Conservation (phyloP, 1,140 invertebrate species). For the Zophobas atratus region DNA sequence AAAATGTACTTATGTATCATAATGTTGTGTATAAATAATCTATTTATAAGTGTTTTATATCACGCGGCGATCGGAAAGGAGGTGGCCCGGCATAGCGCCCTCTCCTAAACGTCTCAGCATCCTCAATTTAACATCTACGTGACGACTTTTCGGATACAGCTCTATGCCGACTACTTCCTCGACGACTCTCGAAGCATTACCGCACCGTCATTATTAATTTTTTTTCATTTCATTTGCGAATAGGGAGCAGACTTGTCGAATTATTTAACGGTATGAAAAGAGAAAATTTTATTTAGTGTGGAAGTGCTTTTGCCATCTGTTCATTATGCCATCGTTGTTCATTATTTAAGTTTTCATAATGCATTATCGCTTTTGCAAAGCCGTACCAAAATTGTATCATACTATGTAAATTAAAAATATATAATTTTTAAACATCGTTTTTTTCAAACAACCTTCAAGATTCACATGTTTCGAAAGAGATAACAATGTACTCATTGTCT, state of each 20-base stretch:
- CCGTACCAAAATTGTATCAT: constrained; percentile 65
- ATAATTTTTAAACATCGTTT: constrained; percentile 56
- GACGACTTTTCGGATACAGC: constrained; percentile 33
- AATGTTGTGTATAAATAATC: constrained; percentile 62
- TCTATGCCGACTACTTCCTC: constrained; percentile 38
- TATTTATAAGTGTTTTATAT: constrained; percentile 64
- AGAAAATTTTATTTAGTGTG: constrained; percentile 64
- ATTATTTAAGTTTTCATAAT: constrained; percentile 64
- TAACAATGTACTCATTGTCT: no score
- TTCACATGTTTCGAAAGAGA: no score
- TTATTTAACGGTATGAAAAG: constrained; percentile 62
- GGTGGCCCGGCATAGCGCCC: constrained; percentile 29
- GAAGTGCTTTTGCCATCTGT: constrained; percentile 59
- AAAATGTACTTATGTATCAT: constrained; percentile 58
- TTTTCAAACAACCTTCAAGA: constrained; percentile 7
- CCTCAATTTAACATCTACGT: constrained; percentile 62
- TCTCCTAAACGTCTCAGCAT: constrained; percentile 57
- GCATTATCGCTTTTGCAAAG: constrained; percentile 66
- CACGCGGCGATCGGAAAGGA: constrained; percentile 42
- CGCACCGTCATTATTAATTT: constrained; percentile 50
- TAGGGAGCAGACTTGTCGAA: constrained; percentile 58
- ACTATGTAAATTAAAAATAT: constrained; percentile 64
- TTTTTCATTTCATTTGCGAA: constrained; percentile 55
- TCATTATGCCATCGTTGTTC: constrained; percentile 59
- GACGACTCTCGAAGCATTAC: constrained; percentile 43